A percentile compares a stretch with the other conserved stretches of the same genome.
phyloP scores from a whole-genome alignment of 2,113 vertebrate species.

The Perca fluviatilis region DNA sequence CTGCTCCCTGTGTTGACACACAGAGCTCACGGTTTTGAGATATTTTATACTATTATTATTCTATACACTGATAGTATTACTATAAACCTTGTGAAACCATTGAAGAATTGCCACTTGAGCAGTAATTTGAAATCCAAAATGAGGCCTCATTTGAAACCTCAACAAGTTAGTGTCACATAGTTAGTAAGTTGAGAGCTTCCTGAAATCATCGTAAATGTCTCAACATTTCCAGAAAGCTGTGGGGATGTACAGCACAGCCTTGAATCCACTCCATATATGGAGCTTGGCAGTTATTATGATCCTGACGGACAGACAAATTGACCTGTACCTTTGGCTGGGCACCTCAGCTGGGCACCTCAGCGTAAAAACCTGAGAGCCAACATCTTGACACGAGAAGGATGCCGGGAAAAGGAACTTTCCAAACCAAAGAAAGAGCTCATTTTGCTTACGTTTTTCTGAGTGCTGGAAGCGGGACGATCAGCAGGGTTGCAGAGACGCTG shows the following conservation, averaged over 20 bases:
- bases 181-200: slow-evolving; percentile 62
- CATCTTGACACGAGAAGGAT: slow-evolving; percentile 60
- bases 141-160: slow-evolving; percentile 53
- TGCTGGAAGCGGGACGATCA: slow-evolving; percentile 42
- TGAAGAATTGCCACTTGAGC: slow-evolving; percentile 24
- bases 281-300: slow-evolving; percentile 39
- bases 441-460: slow-evolving; percentile 46
- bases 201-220: slow-evolving; percentile 61
- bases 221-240: slow-evolving; percentile 45
- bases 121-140: slow-evolving; percentile 45
- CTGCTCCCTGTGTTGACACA: slow-evolving; percentile 4
- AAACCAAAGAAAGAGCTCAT: slow-evolving; percentile 37
- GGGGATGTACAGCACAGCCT: slow-evolving; percentile 32
- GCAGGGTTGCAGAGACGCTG: slow-evolving; percentile 51
- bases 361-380: slow-evolving; percentile 33
- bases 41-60: slow-evolving; percentile 3
- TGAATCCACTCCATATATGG: slow-evolving; percentile 34
- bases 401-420: slow-evolving; percentile 59
- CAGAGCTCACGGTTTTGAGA: slow-evolving; percentile 5
- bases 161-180: slow-evolving; percentile 53
- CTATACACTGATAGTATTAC: background rate
- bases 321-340: slow-evolving; percentile 42
- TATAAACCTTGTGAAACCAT: slow-evolving; percentile 22
- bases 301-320: slow-evolving; percentile 64
- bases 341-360: slow-evolving; percentile 18